Evolutionary conservation across 2,113 vertebrate species (phyloP).

Genomic region (Orycteropus afer): DNA sequence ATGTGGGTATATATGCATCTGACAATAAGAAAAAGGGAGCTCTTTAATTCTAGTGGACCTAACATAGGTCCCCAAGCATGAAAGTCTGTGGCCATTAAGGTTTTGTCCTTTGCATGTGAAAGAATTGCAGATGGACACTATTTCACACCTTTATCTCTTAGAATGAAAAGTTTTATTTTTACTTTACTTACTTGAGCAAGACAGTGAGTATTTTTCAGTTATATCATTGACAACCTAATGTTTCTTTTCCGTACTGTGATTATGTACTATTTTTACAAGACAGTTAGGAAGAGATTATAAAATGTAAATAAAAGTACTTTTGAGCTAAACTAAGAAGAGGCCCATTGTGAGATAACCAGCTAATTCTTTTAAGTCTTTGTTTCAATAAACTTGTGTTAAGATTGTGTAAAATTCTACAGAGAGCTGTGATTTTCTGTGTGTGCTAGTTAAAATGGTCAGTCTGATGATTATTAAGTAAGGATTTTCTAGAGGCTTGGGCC

Average conservation of each 20-base stretch:
- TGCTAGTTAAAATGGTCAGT: constrained; percentile 69
- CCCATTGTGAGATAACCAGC: not conserved
- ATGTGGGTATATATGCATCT: not conserved
- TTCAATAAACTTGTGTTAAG: not conserved
- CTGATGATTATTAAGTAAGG: constrained; percentile 76
- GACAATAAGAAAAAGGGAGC: not conserved
- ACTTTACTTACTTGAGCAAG: constrained; percentile 26
- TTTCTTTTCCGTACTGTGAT: constrained; percentile 28
- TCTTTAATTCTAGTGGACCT: not conserved
- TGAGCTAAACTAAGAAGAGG: constrained; percentile 15
- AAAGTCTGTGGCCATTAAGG: not conserved
- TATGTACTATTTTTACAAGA: not conserved
- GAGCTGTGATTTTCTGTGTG: constrained; percentile 81
- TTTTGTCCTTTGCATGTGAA: not conserved
- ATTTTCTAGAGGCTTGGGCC: constrained; percentile 65
- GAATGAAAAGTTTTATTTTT: constrained; percentile 20
- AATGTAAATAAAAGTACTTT: not conserved
- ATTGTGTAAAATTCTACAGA: constrained; percentile 65
- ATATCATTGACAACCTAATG: not conserved
- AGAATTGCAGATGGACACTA: not conserved
- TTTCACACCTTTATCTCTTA: not conserved
- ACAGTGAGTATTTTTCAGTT: constrained; percentile 41
- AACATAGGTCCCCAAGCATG: not conserved
- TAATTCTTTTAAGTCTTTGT: constrained; percentile 38
- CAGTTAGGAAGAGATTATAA: constrained; percentile 15